Evolutionary conservation across 2,797 vertebrate species (phyloP).

Genomic region (Catharus ustulatus): DNA sequence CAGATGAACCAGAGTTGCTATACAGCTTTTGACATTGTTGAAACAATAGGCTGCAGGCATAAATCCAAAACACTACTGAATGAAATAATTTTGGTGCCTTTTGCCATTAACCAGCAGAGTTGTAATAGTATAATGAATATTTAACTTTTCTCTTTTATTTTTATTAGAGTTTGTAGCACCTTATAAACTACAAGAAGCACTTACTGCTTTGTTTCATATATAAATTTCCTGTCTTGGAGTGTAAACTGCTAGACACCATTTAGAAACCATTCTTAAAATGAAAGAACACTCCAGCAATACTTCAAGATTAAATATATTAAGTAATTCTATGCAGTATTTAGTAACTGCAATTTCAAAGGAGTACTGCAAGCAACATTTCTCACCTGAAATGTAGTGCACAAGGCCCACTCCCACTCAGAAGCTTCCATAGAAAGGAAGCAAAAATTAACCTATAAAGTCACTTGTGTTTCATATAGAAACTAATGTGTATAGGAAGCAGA

Average conservation of each 20-base stretch:
- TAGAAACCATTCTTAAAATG: neutral
- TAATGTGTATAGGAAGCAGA: neutral
- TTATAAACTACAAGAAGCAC: neutral
- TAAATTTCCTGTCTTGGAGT: neutral
- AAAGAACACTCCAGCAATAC: neutral
- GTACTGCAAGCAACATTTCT: neutral
- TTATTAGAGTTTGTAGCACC: neutral
- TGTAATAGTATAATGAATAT: neutral
- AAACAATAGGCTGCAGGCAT: neutral
- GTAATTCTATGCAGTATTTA: neutral
- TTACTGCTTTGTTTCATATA: neutral
- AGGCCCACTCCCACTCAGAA: neutral
- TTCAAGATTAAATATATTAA: neutral
- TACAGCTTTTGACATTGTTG: neutral
- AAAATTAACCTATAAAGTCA: neutral
- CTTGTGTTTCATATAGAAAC: neutral
- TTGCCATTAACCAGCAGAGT: neutral
- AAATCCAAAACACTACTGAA: neutral
- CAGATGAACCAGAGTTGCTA: neutral
- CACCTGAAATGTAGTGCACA: neutral
- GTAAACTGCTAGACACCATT: neutral
- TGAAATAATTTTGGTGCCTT: neutral
- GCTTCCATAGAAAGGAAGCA: neutral
- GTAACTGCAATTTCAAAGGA: neutral
- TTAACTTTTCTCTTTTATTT: neutral